Base-by-base conservation (phyloP, 2,113 vertebrate genomes). In the Nothoprocta pentlandii region DNA sequence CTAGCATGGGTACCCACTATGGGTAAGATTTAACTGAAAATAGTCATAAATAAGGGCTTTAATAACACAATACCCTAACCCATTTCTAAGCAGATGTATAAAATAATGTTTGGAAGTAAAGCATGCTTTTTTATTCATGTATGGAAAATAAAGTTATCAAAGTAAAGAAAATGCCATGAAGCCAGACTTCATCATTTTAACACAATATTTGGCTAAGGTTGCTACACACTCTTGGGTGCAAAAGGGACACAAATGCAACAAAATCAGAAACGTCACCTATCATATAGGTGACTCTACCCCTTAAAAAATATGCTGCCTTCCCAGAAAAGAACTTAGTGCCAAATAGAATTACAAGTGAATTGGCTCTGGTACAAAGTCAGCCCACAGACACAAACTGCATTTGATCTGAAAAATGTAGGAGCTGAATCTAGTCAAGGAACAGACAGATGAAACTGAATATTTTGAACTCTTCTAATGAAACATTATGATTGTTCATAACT, bases 351-450 rank as follows among this genome's bases (percentile, higher is more conserved):
- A 91, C 82, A 90, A 42, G 34, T 64, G 56, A 91, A 56, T 74
- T 95, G 94, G 88, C 94, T 76, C 49, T 63, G 36, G 28, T 77
- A 85, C 93, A 95, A 92, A 91, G 92, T 59, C 93, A 94, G 42
- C 93, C 94, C 88, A 93, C 94, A 92, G 83, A 79, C 74, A 76
- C 46, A 95, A 90, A 92, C 64, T 95, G 47, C 90, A 84, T 94
- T 95, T 81, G 66, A 86, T 95, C 94, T 95, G 80, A 93, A 46
- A 95, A 76, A 90, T 13, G 62, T 34, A 78, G 64, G 49, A 93
- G 63, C 53, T 88, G 90, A 94, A 91, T 47, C 85, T 90, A 89
- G 51, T 39, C 80, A 69, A 89, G 61, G 56, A 93, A 76, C 54
- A 88, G 79, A 87, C 34, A 78, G 78, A 64, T 73, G 51, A 94